phyloP scores from a whole-genome alignment of 2,888 invertebrate species.

The Himalopsyche anomala region DNA sequence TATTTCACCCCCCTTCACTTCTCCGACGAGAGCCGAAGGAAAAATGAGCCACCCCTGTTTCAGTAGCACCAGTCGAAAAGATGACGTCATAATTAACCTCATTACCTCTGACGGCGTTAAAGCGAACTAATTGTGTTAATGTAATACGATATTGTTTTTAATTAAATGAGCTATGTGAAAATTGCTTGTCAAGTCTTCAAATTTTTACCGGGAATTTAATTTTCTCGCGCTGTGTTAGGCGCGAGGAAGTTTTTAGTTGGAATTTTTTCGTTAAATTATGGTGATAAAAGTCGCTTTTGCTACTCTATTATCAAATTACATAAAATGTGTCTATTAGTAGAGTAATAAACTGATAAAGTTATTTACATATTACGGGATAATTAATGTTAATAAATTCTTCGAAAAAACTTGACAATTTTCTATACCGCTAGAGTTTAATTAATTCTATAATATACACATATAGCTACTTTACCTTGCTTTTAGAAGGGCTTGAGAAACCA shows the following conservation, averaged over 20 bases:
- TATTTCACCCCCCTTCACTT: conserved; percentile 44
- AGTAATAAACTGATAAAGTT: conserved; percentile 4
- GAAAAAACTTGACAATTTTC: background rate
- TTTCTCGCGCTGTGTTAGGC: conserved; percentile 26
- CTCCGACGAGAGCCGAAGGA: conserved; percentile 53
- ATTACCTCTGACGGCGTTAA: conserved; percentile 63
- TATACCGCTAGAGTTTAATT: too few species aligned
- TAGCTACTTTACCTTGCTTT: too few species aligned
- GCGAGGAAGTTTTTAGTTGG: conserved; percentile 10
- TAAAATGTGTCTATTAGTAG: background rate
- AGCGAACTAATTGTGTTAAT: conserved; percentile 64
- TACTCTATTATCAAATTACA: background rate
- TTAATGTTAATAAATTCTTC: conserved; percentile 8
- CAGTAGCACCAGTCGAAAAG: conserved; percentile 57
- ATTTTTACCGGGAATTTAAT: conserved; percentile 61
- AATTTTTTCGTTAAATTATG: conserved; percentile 8
- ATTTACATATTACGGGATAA: background rate
- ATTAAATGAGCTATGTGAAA: conserved; percentile 64
- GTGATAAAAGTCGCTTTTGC: background rate
- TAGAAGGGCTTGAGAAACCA: too few species aligned
- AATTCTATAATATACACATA: too few species aligned
- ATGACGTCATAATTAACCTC: conserved; percentile 65
- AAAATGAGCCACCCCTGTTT: conserved; percentile 55
- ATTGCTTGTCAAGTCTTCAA: conserved; percentile 60
- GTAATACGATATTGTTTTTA: conserved; percentile 66